These are phyloP conservation scores for Branchellion lobata DNA, from an alignment of 2,888 invertebrate genomes.

Conservation along the genomic window DNA sequence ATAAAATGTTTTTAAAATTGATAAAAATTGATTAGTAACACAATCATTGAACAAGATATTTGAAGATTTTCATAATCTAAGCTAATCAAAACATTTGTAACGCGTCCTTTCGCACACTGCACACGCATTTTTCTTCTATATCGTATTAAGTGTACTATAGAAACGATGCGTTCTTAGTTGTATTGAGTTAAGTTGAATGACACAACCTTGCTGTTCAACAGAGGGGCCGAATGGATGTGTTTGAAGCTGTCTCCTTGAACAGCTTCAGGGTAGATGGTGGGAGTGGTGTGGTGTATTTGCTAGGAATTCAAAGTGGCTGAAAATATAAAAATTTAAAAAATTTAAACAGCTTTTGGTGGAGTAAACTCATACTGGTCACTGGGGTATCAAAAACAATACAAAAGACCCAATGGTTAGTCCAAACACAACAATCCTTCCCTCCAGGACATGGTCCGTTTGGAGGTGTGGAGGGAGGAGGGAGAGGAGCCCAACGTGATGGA, in stretches of 20 bases:
- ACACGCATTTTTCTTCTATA: too few species aligned
- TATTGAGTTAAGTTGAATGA: too few species aligned
- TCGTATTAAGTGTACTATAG: too few species aligned
- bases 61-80: too few species aligned
- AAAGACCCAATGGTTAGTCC: too few species aligned
- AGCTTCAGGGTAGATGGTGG: neutral
- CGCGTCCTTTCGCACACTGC: too few species aligned
- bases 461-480: slow-evolving; percentile 60
- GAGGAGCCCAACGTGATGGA: neutral
- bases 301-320: neutral
- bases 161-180: too few species aligned
- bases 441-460: slow-evolving; percentile 55
- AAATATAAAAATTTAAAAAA: slow-evolving; percentile 2
- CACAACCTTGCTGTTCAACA: neutral
- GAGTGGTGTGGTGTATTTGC: too few species aligned
- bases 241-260: slow-evolving; percentile 40
- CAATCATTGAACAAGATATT: neutral
- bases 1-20: neutral
- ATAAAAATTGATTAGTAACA: neutral
- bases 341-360: too few species aligned
- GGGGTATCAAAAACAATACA: too few species aligned
- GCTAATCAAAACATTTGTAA: neutral
- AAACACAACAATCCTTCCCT: too few species aligned
- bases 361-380: too few species aligned
- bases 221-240: slow-evolving; percentile 30